A percentile compares a stretch with the other conserved stretches of the same genome.
Evolutionary conservation across 2,888 invertebrate species (phyloP).

Genomic region (Pandemis cinnamomeana): DNA sequence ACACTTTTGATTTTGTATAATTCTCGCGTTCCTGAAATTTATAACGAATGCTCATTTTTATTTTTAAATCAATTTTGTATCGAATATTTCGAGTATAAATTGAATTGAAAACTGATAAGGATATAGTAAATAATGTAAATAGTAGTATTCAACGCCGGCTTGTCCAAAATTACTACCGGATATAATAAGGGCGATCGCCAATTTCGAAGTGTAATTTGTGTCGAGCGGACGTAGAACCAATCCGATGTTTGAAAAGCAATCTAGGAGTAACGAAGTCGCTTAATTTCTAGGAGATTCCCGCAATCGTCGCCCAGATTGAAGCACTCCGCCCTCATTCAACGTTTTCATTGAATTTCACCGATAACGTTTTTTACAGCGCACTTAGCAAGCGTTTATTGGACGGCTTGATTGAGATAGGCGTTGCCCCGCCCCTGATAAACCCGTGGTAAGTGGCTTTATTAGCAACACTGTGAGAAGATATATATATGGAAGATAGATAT

Average conservation of each 20-base stretch:
- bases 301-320: conserved; percentile 3
- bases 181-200: conserved; percentile 2
- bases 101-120: no score
- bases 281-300: conserved; percentile 13
- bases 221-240: conserved; percentile 6
- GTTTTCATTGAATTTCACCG: neutral
- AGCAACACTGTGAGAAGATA: neutral
- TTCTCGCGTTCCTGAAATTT: no score
- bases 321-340: neutral
- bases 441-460: neutral
- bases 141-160: neutral
- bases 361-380: conserved; percentile 7
- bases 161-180: neutral
- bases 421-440: neutral
- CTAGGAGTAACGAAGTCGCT: conserved; percentile 17
- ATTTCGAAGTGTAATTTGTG: neutral
- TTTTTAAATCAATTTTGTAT: no score
- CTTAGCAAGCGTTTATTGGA: conserved; percentile 13
- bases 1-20: no score
- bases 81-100: no score
- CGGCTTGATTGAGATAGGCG: conserved; percentile 3
- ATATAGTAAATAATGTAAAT: no score
- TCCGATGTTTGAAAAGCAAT: conserved; percentile 9
- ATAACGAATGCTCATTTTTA: no score
- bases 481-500: neutral